Percentiles rank a stretch among this genome's conserved stretches.
Evolutionary conservation across 2,113 vertebrate genomes (phyloP).

Genomic region (Smithornis capensis): DNA sequence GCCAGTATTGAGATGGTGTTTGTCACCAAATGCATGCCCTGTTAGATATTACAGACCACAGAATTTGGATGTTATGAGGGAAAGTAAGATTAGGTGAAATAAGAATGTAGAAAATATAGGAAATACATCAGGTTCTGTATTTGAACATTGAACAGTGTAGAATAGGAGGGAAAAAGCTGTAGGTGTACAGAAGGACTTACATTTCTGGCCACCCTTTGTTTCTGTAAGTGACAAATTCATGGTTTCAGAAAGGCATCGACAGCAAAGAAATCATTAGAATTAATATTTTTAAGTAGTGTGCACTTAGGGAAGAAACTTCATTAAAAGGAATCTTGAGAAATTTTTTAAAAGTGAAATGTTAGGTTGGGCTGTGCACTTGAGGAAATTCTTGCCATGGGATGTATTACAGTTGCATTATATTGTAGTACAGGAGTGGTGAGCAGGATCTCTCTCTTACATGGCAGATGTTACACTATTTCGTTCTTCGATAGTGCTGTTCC

Average conservation of each 20-base stretch:
- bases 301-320: not conserved
- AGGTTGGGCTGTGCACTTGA: not conserved
- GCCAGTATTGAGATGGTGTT: not conserved
- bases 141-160: not conserved
- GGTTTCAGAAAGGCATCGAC: not conserved
- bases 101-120: too few relatives aligned
- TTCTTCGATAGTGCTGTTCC: fast-evolving
- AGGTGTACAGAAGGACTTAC: not conserved
- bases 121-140: not conserved
- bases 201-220: too few relatives aligned
- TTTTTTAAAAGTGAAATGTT: not conserved
- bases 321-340: not conserved
- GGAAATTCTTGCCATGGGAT: not conserved
- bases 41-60: not conserved
- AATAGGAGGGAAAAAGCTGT: not conserved
- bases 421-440: not conserved
- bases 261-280: not conserved
- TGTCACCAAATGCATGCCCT: fast-evolving
- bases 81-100: not conserved
- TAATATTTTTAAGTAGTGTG: not conserved
- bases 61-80: not conserved
- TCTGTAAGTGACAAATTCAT: not conserved
- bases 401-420: fast-evolving
- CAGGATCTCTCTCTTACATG: fast-evolving
- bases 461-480: fast-evolving